A percentile compares a stretch with the other conserved stretches of the same genome.
Evolutionary conservation across 2,113 vertebrate species (phyloP).

Genomic region (Cynopterus brachyotis): DNA sequence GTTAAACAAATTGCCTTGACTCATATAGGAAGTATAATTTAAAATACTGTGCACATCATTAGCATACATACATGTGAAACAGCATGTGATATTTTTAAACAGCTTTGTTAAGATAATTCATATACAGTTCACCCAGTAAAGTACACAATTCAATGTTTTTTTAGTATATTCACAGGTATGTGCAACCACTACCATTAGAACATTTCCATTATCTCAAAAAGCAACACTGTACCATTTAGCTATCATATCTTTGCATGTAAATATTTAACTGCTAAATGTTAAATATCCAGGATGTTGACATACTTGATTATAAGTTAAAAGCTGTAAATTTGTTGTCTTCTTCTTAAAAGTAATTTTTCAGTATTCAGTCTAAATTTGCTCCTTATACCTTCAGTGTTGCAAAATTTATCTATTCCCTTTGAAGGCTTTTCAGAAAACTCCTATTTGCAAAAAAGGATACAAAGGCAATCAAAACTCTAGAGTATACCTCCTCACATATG

Average conservation of each 20-base stretch:
- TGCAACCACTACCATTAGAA: constrained; percentile 12
- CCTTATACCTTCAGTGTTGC: background rate
- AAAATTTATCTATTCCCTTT: background rate
- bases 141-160: background rate
- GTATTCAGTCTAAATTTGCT: background rate
- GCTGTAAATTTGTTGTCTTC: background rate
- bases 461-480: background rate
- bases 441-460: background rate
- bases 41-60: background rate
- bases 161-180: background rate
- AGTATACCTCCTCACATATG: background rate
- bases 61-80: constrained; percentile 23
- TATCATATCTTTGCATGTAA: background rate
- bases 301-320: background rate
- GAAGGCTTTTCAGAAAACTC: background rate
- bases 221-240: background rate
- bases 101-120: constrained; percentile 23
- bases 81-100: background rate
- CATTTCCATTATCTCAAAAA: background rate
- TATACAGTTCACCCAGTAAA: background rate
- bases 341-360: constrained; percentile 16
- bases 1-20: constrained; percentile 2
- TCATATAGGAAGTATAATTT: constrained; percentile 24
- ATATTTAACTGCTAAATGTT: constrained; percentile 6
- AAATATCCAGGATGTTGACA: background rate